phyloP scores from a whole-genome alignment of 2,888 invertebrate species.

The Sclerodermus sp. region DNA sequence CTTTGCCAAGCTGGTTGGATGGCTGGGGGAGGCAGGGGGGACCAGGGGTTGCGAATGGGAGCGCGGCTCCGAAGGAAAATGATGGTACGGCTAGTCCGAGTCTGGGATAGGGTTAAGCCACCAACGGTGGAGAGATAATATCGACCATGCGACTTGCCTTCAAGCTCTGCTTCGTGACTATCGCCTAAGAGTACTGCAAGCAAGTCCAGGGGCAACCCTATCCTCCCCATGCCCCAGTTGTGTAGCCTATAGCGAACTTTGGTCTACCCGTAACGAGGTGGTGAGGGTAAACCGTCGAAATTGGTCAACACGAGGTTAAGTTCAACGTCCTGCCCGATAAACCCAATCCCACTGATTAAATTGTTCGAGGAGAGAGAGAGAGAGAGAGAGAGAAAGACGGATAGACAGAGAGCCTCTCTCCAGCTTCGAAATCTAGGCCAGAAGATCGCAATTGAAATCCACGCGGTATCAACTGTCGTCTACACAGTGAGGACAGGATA shows the following conservation, averaged over 20 bases:
- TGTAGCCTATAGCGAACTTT: conserved; percentile 9
- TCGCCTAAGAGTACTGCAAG: background rate
- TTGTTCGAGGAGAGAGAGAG: conserved; percentile 22
- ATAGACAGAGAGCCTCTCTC: too few relatives aligned
- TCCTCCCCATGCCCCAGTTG: background rate
- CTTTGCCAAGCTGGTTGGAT: conserved; percentile 38
- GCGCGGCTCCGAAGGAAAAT: background rate
- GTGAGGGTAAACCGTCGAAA: conserved; percentile 34
- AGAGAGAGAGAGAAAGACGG: too few relatives aligned
- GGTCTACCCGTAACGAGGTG: conserved; percentile 25
- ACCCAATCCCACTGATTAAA: conserved; percentile 25
- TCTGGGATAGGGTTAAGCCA: conserved; percentile 26
- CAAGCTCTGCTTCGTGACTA: too few relatives aligned
- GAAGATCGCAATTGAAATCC: background rate
- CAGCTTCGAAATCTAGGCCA: background rate
- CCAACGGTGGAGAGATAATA: conserved; percentile 29
- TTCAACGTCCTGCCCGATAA: conserved; percentile 24
- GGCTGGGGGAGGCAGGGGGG: conserved; percentile 20
- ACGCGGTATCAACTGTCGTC: too few relatives aligned
- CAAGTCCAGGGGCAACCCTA: background rate
- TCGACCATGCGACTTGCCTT: conserved; percentile 24
- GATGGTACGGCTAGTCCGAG: conserved; percentile 3
- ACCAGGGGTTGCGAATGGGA: conserved; percentile 18
- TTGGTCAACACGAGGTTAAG: conserved; percentile 39
- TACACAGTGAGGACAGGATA: too few relatives aligned